These are phyloP conservation scores for Chitala chitala DNA, from an alignment of 2,113 vertebrate genomes.

Conservation along the genomic window DNA sequence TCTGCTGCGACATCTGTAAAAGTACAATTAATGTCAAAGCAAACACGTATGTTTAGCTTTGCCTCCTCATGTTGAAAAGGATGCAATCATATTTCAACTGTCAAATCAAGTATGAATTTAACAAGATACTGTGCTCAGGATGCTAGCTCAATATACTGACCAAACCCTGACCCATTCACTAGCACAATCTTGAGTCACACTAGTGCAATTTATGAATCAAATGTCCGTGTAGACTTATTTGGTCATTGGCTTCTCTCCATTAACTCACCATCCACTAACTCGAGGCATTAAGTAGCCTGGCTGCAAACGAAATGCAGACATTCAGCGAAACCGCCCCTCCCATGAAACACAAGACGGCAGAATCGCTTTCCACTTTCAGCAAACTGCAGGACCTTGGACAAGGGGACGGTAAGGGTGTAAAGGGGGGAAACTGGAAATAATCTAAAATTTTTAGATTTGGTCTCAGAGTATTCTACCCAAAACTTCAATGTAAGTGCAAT, in stretches of 20 bases:
- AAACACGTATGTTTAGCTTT: no score
- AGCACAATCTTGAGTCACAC: no score
- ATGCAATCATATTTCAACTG: no score
- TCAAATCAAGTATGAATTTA: no score
- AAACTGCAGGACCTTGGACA: neutral
- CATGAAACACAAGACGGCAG: neutral
- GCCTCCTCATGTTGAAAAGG: no score
- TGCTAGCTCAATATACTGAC: no score
- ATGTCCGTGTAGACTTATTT: constrained; percentile 58
- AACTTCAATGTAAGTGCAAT: neutral
- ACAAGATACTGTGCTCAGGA: no score
- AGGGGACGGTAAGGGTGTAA: neutral
- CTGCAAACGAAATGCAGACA: constrained; percentile 42
- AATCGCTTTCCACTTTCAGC: neutral
- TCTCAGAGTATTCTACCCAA: no score
- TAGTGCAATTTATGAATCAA: constrained; percentile 54
- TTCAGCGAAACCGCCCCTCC: constrained; percentile 17
- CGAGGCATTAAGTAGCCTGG: constrained; percentile 44
- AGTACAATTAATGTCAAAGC: no score
- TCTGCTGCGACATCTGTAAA: no score
- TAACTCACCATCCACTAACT: constrained; percentile 38
- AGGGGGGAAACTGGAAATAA: neutral
- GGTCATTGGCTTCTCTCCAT: constrained; percentile 54
- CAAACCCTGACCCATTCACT: no score
- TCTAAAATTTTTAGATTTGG: neutral